These are phyloP conservation scores for Danionella dracula DNA, from an alignment of 2,797 vertebrate genomes.

Conservation along the genomic window DNA sequence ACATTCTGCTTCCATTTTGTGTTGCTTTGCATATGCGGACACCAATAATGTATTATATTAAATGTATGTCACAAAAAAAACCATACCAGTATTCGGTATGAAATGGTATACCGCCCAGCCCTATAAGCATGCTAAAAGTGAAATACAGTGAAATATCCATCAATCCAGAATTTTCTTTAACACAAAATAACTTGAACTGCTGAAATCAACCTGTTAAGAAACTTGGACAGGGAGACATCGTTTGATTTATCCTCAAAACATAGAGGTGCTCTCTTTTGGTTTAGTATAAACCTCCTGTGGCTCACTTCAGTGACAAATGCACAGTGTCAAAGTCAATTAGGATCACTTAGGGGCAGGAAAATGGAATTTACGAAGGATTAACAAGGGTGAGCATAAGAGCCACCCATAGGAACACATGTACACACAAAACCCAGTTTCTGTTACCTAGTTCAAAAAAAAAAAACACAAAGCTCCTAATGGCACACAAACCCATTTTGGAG, in stretches of 20 bases:
- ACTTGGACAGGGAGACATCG: constrained; percentile 31
- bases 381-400: constrained; percentile 18
- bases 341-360: constrained; percentile 49
- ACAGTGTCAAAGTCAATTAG: constrained; percentile 44
- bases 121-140: no score
- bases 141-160: no score
- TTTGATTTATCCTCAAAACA: constrained; percentile 9
- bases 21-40: no score
- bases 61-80: no score
- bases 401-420: constrained; percentile 19
- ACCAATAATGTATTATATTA: no score
- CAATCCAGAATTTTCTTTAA: no score
- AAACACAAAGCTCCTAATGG: constrained; percentile 9
- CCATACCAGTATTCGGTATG: no score
- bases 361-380: constrained; percentile 51
- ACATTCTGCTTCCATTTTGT: no score
- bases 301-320: constrained; percentile 38
- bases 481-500: constrained; percentile 23
- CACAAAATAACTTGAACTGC: no score
- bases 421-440: not conserved
- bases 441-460: not conserved
- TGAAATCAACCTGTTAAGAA: no score
- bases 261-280: constrained; percentile 29
- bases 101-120: no score
- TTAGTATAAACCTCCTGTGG: constrained; percentile 34